phyloP scores from a whole-genome alignment of 1,140 invertebrate genomes.

The Luehdorfia chinensis region DNA sequence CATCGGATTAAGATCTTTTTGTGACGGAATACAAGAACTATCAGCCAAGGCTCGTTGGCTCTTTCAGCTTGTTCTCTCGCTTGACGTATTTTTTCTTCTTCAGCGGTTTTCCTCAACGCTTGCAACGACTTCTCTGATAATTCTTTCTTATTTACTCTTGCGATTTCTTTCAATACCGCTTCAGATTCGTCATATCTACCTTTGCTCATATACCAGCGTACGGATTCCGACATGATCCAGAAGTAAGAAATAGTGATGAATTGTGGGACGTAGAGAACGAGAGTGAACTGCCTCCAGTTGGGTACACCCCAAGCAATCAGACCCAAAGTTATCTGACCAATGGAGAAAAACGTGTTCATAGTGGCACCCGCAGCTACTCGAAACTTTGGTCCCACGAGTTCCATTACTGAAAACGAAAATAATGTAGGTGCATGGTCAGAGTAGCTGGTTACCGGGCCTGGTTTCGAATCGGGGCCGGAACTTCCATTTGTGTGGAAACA shows the following conservation, averaged over 20 bases:
- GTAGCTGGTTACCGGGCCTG: too few relatives aligned
- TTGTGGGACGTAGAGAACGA: conserved; percentile 82
- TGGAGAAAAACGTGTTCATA: conserved; percentile 82
- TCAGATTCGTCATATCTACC: conserved; percentile 82
- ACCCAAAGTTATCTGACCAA: conserved; percentile 83
- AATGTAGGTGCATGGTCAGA: too few relatives aligned
- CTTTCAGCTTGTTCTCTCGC: conserved; percentile 22
- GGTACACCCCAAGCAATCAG: conserved; percentile 82
- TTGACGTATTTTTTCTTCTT: conserved; percentile 42
- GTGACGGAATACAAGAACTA: conserved; percentile 77
- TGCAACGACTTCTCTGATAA: conserved; percentile 77
- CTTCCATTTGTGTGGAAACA: too few relatives aligned
- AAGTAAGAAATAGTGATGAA: conserved; percentile 80
- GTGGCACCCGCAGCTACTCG: conserved; percentile 84
- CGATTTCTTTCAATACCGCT: conserved; percentile 79
- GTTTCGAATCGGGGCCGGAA: too few relatives aligned
- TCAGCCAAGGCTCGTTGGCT: conserved; percentile 48
- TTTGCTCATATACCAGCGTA: conserved; percentile 87
- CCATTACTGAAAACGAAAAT: conserved; percentile 83
- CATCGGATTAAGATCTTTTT: conserved; percentile 79
- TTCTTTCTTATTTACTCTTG: conserved; percentile 78
- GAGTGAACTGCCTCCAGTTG: conserved; percentile 84
- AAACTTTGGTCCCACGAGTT: conserved; percentile 84
- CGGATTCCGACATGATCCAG: conserved; percentile 80
- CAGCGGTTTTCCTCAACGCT: conserved; percentile 36